phyloP scores from a whole-genome alignment of 2,888 invertebrate genomes.

The Drosophila glabriapex region DNA sequence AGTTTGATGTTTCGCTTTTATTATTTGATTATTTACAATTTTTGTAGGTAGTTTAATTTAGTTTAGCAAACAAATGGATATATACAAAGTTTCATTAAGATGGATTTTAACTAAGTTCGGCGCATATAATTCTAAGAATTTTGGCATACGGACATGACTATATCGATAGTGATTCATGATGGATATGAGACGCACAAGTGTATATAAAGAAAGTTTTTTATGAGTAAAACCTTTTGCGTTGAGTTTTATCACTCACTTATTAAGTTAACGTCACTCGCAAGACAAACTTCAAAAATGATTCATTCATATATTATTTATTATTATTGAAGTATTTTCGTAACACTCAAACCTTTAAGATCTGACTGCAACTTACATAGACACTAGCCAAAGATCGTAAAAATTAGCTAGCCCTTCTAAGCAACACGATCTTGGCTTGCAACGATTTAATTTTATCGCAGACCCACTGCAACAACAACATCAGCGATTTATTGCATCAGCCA shows the following conservation, averaged over 20 bases:
- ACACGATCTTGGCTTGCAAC: slow-evolving; percentile 64
- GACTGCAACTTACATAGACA: slow-evolving; percentile 4
- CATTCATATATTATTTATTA: not conserved
- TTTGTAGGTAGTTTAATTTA: not conserved
- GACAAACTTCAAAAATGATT: not conserved
- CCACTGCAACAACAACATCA: slow-evolving; percentile 58
- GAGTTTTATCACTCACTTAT: not conserved
- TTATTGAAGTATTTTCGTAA: not conserved
- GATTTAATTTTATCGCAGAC: slow-evolving; percentile 74
- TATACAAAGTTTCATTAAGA: not conserved
- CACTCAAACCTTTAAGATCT: not conserved
- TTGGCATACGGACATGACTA: not conserved
- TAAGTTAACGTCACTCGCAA: not conserved
- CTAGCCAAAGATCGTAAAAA: not conserved
- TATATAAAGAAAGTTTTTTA: too few relatives aligned
- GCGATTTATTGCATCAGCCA: slow-evolving; percentile 76
- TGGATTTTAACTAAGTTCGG: not conserved
- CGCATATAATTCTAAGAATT: not conserved
- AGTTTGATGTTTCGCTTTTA: not conserved
- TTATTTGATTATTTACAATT: not conserved
- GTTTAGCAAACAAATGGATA: not conserved
- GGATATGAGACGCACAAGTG: too few relatives aligned
- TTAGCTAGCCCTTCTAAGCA: slow-evolving; percentile 18
- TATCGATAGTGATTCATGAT: not conserved
- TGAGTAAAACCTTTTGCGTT: too few relatives aligned